Base-by-base conservation (phyloP, 2,113 vertebrate genomes). In the Nesoenas mayeri region DNA sequence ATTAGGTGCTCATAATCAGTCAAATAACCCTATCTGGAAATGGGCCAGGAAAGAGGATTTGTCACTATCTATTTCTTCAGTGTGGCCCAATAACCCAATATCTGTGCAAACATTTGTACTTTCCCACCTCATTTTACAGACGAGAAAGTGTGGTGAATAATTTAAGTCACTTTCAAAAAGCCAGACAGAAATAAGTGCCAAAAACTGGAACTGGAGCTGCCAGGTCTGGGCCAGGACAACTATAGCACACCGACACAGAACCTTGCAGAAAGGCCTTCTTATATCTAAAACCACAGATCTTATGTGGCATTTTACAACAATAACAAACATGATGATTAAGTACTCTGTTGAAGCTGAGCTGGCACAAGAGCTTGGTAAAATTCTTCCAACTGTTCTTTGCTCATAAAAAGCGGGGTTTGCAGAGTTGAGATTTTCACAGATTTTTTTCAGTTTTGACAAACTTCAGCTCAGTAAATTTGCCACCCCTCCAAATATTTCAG, bases 21-120 rank as follows among this genome's bases (percentile, higher is more conserved):
- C 38, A 69, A 93, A 85, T 95, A 96, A 97, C 93, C 92, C 95
- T n/a, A 7, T 26, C 40, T 95, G 94, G 92, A 94, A 94, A 79
- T 12, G 74, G 31, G 74, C 95, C 95, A 97, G 83, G 85, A 96
- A 96, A 96, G 92, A 93, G 91, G 83, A 96, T 95, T 87, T 95
- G 86, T 74, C 80, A 71, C 53, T 67, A 50, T 44, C 79, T 31
- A 18, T 47, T 83, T 87, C 61, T 86, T 87, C 65, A 73, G 67
- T 60, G 61, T 74, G 0, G 1, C 56, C 65, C 69, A 4, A 5
- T 71, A 79, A 88, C 13, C 56, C 72, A 84, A 10, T 34, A 86
- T 34, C 48, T 15, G 50, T 0, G 0, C 32, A 89, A 79, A 86
- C 66, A 58, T 54, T 87, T 73, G 32, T 38, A 51, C 32, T 86